phyloP scores from a whole-genome alignment of 2,888 invertebrate genomes.

The Melieria omissa region DNA sequence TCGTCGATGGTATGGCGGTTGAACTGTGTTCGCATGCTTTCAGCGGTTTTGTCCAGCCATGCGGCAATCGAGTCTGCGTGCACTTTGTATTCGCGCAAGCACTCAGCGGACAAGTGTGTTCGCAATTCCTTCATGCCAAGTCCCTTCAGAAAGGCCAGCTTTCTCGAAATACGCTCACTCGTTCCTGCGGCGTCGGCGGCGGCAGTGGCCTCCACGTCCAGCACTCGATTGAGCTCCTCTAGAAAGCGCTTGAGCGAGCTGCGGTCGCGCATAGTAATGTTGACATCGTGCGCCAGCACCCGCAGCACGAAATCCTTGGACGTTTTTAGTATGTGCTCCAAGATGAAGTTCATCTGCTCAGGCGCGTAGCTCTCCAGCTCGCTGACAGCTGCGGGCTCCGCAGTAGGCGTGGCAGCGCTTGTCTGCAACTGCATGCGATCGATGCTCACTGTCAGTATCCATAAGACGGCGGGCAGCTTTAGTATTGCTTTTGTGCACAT shows the following conservation, averaged over 20 bases:
- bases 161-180: conserved; percentile 2
- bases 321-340: conserved; percentile 36
- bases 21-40: conserved; percentile 35
- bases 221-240: conserved; percentile 6
- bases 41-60: conserved; percentile 39
- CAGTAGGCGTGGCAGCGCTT: neutral
- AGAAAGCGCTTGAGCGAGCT: conserved; percentile 38
- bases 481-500: too few species aligned
- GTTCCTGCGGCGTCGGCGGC: conserved; percentile 10
- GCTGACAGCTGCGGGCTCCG: neutral
- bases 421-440: neutral
- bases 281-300: conserved; percentile 30
- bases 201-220: neutral
- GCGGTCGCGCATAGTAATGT: conserved; percentile 11
- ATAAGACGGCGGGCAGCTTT: too few species aligned
- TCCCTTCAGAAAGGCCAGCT: conserved; percentile 27
- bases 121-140: conserved; percentile 22
- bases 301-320: conserved; percentile 34
- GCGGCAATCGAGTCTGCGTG: conserved; percentile 26
- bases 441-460: too few species aligned
- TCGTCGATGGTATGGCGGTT: conserved; percentile 24
- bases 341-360: conserved; percentile 37
- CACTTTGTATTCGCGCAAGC: conserved; percentile 23
- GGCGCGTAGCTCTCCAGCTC: conserved; percentile 38
- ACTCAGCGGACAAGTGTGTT: conserved; percentile 24